Base-by-base conservation (phyloP, 2,113 vertebrate species). In the Poeciliopsis turrubarensis region DNA sequence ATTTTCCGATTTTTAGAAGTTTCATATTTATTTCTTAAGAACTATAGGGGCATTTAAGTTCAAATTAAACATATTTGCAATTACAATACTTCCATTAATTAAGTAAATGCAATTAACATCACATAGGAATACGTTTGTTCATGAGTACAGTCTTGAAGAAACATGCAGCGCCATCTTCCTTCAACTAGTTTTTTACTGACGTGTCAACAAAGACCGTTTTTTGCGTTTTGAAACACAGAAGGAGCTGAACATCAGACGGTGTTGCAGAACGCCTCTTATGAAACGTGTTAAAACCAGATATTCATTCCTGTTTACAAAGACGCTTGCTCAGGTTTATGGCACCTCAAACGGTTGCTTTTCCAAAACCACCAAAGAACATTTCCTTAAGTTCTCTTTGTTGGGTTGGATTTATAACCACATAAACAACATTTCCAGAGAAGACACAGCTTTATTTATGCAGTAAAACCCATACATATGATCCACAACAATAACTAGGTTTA, bases 381-480 rank as follows among this genome's bases (percentile, higher is more conserved):
- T 70, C 74, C 39, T 66, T 19, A 47, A 5, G 44, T 19, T 77
- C 29, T 51, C 65, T 29, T 61, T 74, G 22, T 47, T 47, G 44
- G 44, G 4, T 29, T 51, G 15, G 60, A 61, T 37, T 27, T 15
- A 26, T 69, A 39, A 60, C 51, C 3, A 31, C 26, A 60, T 68
- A 68, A 73, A 77, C 14, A 47, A 68, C 75, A 47, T n/a, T 68
- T 60, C 0, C 81, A 88, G 85, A 89, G 73, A 62, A 84, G 83
- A 75, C 85, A 65, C 86, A 86, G 77, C 70, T 7, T 87, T 83
- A 47, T 89, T 89, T 86, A 87, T 34, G 60, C 29, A 83, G 65
- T 25, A 10, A 81, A 82, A 82, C 65, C 51, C 61, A 70, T 68
- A 30, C 29, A 17, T 30, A 76, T 39, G 60, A 87, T 83, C 75